Conservation (phyloP, 2,888 invertebrate genomes). For the Cepaea hortensis region DNA sequence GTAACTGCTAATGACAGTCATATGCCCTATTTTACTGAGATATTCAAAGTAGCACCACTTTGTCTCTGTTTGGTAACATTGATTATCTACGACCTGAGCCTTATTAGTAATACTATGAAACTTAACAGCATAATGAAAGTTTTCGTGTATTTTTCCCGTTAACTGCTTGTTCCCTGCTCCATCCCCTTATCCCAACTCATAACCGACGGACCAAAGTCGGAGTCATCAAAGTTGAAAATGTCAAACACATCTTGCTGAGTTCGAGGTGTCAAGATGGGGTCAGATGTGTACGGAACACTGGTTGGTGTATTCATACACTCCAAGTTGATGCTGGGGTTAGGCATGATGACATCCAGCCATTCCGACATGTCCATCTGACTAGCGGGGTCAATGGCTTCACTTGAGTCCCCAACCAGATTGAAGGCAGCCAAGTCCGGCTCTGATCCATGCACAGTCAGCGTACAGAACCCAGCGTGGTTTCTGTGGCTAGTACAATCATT, state of each 20-base stretch:
- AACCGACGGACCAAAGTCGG: conserved; percentile 81
- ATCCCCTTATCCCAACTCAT: conserved; percentile 82
- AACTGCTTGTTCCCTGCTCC: conserved; percentile 61
- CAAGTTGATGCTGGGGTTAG: conserved; percentile 66
- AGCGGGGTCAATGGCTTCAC: conserved; percentile 54
- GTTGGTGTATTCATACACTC: background rate
- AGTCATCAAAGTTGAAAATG: conserved; percentile 83
- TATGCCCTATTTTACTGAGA: background rate
- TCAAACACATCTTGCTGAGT: conserved; percentile 84
- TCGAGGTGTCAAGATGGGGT: conserved; percentile 84
- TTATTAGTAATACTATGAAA: background rate
- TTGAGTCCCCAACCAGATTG: conserved; percentile 62
- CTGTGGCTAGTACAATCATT: background rate
- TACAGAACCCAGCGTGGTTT: conserved; percentile 43
- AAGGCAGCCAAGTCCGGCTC: conserved; percentile 68
- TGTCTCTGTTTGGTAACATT: background rate
- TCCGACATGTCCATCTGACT: conserved; percentile 87
- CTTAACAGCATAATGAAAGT: background rate
- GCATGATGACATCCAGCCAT: conserved; percentile 83
- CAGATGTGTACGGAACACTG: conserved; percentile 79
- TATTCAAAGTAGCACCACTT: conserved; percentile 13
- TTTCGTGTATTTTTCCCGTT: conserved; percentile 2
- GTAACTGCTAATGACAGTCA: background rate
- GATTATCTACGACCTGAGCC: background rate
- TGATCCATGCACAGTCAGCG: conserved; percentile 64